These are phyloP conservation scores for Petrocephalus zakoni DNA, from an alignment of 2,113 vertebrate genomes.

Conservation along the genomic window DNA sequence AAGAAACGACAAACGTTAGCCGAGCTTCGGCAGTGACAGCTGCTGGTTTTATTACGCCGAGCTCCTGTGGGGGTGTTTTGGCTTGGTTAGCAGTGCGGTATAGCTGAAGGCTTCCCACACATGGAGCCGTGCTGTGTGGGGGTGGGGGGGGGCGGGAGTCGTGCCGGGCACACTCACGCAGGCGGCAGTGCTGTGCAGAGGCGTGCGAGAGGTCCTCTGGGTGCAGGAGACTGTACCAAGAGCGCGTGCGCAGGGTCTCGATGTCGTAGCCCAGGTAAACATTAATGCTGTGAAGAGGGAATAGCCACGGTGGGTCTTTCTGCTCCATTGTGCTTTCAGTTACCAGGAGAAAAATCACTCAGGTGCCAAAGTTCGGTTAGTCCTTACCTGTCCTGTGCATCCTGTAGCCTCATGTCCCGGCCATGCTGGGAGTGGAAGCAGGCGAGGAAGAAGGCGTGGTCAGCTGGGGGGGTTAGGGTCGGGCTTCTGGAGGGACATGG, in stretches of 20 bases:
- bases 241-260: conserved; percentile 70
- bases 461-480: conserved; percentile 37
- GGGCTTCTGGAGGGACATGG: conserved; percentile 44
- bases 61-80: neutral
- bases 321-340: neutral
- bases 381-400: conserved; percentile 75
- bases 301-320: neutral
- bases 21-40: neutral
- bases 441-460: conserved; percentile 69
- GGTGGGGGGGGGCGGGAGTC: neutral
- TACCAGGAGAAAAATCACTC: neutral
- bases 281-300: conserved; percentile 59
- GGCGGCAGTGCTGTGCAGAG: conserved; percentile 77
- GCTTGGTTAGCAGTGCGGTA: neutral
- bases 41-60: neutral
- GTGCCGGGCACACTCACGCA: conserved; percentile 67
- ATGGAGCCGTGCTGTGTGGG: neutral
- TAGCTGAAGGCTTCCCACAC: neutral
- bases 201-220: conserved; percentile 84
- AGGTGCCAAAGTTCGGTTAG: neutral
- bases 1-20: conserved; percentile 7
- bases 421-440: conserved; percentile 75
- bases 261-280: conserved; percentile 79
- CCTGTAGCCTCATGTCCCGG: conserved; percentile 71
- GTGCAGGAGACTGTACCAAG: conserved; percentile 86